A percentile compares a stretch with the other conserved stretches of the same genome.
Conservation (phyloP, 1,140 invertebrate genomes). For the Linepithema humile region DNA sequence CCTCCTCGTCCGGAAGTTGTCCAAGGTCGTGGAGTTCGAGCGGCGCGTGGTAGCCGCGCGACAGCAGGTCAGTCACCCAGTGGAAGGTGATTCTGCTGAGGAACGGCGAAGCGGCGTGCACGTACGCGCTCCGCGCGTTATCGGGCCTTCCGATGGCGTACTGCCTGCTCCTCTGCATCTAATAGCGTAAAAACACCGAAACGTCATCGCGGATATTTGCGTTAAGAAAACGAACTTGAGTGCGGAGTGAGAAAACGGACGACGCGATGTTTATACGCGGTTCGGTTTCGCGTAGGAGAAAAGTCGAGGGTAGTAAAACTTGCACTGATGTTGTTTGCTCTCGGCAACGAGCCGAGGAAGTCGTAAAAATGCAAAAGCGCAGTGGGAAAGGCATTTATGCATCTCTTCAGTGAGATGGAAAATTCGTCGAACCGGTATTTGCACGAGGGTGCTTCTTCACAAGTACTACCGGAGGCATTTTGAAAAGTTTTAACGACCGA, state of each 20-base stretch:
- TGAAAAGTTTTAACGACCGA: not conserved
- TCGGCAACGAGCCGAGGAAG: constrained; percentile 13
- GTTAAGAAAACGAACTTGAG: not conserved
- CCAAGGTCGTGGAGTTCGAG: constrained; percentile 90
- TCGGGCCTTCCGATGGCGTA: constrained; percentile 56
- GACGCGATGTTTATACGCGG: constrained; percentile 30
- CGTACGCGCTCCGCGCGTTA: constrained; percentile 63
- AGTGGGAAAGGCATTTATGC: constrained; percentile 8
- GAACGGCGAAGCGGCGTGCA: constrained; percentile 66
- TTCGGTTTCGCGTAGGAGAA: not conserved
- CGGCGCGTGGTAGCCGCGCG: constrained; percentile 87
- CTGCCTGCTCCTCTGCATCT: constrained; percentile 68
- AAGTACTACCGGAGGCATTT: not conserved
- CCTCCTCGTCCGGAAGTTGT: constrained; percentile 88
- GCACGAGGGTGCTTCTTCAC: not conserved
- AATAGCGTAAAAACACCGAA: constrained; percentile 3
- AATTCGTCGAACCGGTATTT: no score
- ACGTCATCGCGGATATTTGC: constrained; percentile 23
- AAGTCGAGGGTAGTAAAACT: constrained; percentile 12
- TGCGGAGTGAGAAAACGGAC: no score
- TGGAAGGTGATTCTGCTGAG: constrained; percentile 88
- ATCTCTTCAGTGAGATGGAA: not conserved
- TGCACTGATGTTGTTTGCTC: not conserved
- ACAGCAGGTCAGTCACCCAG: constrained; percentile 90
- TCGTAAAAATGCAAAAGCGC: not conserved